Base-by-base conservation (phyloP, 2,797 vertebrate species). In the Rhinogobio ventralis region DNA sequence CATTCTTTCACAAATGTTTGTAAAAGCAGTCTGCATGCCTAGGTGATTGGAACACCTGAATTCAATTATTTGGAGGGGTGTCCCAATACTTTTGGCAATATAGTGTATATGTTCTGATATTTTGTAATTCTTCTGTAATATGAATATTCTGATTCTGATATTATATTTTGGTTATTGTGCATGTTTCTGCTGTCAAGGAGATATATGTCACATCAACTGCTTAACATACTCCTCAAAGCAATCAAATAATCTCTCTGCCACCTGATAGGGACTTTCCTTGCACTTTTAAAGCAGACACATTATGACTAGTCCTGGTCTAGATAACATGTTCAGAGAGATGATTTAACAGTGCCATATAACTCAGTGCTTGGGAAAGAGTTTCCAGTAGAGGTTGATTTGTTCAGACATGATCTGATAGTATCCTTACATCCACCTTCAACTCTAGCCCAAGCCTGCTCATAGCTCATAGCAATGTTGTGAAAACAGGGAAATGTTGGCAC, bases 221-320 rank as follows among this genome's bases (percentile, higher is more conserved):
- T n/a, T 46, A 64, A 46, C 28, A 66, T 60, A 83, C 64, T 67
- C 60, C 30, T 39, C n/a, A 83, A 20, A 53, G 42, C 45, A 75
- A 75, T 75, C 72, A 67, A 46, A 83, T 51, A 33, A 75, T 83
- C 15, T 75, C n/a, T 83, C 60, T 66, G 7, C 30, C 71, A 83
- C 30, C 71, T n/a, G 53, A 75, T 28, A 49, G 72, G 81, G 72
- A 75, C 69, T 83, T 83, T 75, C 46, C 71, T 51, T 75, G 30
- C 11, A 0, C 23, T 66, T 17, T 39, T 66, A 62, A 83, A 75
- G 57, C n/a, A 75, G 39, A 39, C n/a, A 66, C 60, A 66, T 53
- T 75, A 83, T 83, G 81, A 83, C 60, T 83, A 67, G 72, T 83
- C 60, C 25, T 55, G 46, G 36, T 46, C 73, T 83, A 83, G n/a